Conservation (phyloP, 2,888 invertebrate species). For the Megalurothrips usitatus region DNA sequence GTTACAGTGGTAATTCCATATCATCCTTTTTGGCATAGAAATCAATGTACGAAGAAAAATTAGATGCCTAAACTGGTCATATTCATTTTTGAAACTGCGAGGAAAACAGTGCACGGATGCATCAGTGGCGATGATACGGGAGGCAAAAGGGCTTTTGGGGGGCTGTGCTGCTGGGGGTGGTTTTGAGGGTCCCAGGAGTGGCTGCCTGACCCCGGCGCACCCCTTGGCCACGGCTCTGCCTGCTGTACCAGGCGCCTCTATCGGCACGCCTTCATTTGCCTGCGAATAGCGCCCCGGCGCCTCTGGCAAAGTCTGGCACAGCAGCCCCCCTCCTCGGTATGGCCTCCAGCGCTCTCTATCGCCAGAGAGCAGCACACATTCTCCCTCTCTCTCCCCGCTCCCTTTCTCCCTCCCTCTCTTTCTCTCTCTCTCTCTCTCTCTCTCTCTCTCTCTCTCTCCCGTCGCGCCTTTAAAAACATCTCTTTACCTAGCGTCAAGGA, state of each 20-base stretch:
- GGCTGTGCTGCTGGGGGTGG: no score
- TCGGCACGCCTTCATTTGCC: constrained; percentile 23
- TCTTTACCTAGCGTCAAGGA: constrained; percentile 2
- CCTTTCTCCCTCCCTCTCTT: background rate
- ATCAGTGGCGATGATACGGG: no score
- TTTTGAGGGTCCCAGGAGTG: background rate
- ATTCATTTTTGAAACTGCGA: no score
- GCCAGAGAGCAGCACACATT: no score
- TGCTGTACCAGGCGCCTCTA: background rate
- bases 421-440: background rate
- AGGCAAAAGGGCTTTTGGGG: no score
- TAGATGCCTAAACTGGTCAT: no score
- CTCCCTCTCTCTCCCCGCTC: background rate
- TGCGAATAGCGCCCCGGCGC: constrained; percentile 8
- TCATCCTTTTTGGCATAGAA: no score
- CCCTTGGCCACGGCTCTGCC: background rate
- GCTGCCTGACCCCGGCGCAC: background rate
- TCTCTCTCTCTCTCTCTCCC: background rate
- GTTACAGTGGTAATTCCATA: no score
- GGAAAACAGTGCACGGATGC: no score
- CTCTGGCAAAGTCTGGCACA: background rate
- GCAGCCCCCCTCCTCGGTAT: background rate
- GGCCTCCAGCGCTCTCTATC: no score
- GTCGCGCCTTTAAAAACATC: background rate
- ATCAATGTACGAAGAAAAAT: no score